Evolutionary conservation across 64 coral and sea anemone species (phyloP), one percentile per base, ranked within the genome.

Genomic region (Montipora capricornis): DNA sequence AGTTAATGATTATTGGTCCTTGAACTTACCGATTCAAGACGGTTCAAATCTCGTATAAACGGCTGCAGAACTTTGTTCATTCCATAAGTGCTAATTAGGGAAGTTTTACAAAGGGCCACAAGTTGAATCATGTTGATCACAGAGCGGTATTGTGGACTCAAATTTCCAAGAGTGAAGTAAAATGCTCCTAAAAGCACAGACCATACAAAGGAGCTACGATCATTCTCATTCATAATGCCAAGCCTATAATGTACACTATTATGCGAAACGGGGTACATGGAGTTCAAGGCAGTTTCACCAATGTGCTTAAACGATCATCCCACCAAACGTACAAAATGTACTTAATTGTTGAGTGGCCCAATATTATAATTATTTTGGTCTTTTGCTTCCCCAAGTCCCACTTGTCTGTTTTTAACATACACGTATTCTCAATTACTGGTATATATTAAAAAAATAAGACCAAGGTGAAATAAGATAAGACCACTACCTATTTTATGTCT

Each of bases 111-210:
- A 6, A 97, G 84, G 20, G 95, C 89, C 10, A 97, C 17, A 9
- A 97, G 62, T 16, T 94, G 82, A 44, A 97, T 64, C 1, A 64
- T 64, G 61, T 91, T 94, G 15, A 91, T 73, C 29, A 82, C 75
- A 52, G 95, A 97, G 5, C 95, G 75, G 55, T 88, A 94, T 19
- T 76, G 76, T 66, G 89, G 88, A 16, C 89, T 81, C 17, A 94
- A 66, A 71, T 97, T 97, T 91, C 95, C 95, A 68, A 94, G 82
- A n/a, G 19, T 81, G 53, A 94, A 97, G 81, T 97, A 97, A 47
- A 94, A 93, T 15, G 87, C 95, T 24, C 95, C 91, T 96, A 20
- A 87, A 71, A 87, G 20, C 61, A 64, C 8, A 64, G 2, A 11
- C 61, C 61, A 64, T 64, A 14, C 13, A 19, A 64, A 12, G 37